Base-by-base conservation (phyloP, 2,113 vertebrate species). In the Amphilophus citrinellus region DNA sequence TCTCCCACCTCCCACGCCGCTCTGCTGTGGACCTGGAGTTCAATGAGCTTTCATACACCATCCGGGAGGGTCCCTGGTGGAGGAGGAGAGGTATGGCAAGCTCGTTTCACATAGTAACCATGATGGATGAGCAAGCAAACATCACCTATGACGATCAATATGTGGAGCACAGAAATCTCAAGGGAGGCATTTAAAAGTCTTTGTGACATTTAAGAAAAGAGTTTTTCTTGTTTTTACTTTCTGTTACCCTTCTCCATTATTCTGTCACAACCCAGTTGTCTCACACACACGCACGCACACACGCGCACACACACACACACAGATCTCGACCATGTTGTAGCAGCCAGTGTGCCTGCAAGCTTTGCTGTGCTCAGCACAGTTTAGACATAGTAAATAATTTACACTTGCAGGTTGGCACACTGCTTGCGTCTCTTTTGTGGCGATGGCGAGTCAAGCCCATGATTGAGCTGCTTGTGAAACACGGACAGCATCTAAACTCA, bases 61-160 rank as follows among this genome's bases (percentile, higher is more conserved):
- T 99, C 90, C 96, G 98, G 0, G 98, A 99, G 92, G 98, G 98
- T 2, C 97, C 97, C 84, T 99, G 98, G 94, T 99, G 98, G 98
- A 97, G 96, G 86, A 98, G 97, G 87, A 96, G 97, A 97, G 98
- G 98, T 99, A 97, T 75, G 93, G 71, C 80, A 76, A 6, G 1
- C 81, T 78, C 58, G 8, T 27, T 27, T 78, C 27, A 80, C 47
- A 80, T 39, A 58, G 80, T 84, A 78, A 81, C 66, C 27, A 44
- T 91, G 88, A 88, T 80, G 77, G 86, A 92, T 88, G 85, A 77
- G 57, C 66, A 71, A 62, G 61, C 27, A 15, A 61, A 68, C 86
- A 65, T 76, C 85, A 83, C 80, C 62, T 79, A 62, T 86, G 42
- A 22, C 4, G 59, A 91, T 93, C 89, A 90, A 91, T 88, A 87